Evolutionary conservation across 1,140 invertebrate genomes (phyloP).

Genomic region (Drosophila ohnishii): DNA sequence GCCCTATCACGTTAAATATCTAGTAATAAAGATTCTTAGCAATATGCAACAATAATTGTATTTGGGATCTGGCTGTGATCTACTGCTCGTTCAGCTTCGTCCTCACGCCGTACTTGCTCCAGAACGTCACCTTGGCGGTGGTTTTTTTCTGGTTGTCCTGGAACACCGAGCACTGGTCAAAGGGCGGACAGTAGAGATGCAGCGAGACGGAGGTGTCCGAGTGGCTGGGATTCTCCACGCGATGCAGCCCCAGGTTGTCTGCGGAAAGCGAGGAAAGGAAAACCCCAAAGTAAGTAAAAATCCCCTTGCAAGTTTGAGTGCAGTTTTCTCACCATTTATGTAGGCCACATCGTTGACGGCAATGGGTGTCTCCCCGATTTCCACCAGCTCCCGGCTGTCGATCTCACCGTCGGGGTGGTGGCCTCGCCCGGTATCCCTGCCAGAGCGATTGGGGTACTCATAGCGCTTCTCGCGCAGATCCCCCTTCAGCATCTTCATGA

Average conservation of each 20-base stretch:
- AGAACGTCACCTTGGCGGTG: conserved; percentile 89
- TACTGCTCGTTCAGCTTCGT: conserved; percentile 67
- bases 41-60: conserved; percentile 57
- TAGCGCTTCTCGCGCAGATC: conserved; percentile 87
- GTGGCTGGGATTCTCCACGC: conserved; percentile 97
- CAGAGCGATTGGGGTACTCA: conserved; percentile 61
- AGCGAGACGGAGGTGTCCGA: conserved; percentile 94
- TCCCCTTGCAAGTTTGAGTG: background rate
- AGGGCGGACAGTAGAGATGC: conserved; percentile 98
- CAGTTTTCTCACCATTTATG: conserved; percentile 92
- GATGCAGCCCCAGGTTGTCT: conserved; percentile 97
- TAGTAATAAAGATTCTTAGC: conserved; percentile 63
- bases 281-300: background rate
- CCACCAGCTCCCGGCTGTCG: conserved; percentile 83
- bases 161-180: conserved; percentile 93
- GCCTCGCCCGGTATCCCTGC: background rate
- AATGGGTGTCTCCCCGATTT: conserved; percentile 87
- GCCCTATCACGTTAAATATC: conserved; percentile 52
- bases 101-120: conserved; percentile 81
- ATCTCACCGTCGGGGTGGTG: conserved; percentile 53
- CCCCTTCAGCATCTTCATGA: conserved; percentile 95
- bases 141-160: conserved; percentile 93
- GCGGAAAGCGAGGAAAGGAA: conserved; percentile 7
- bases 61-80: conserved; percentile 34
- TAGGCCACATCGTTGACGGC: conserved; percentile 93